Base-by-base conservation (phyloP, 2,888 invertebrate genomes). In the Sepioteuthis lessoniana region DNA sequence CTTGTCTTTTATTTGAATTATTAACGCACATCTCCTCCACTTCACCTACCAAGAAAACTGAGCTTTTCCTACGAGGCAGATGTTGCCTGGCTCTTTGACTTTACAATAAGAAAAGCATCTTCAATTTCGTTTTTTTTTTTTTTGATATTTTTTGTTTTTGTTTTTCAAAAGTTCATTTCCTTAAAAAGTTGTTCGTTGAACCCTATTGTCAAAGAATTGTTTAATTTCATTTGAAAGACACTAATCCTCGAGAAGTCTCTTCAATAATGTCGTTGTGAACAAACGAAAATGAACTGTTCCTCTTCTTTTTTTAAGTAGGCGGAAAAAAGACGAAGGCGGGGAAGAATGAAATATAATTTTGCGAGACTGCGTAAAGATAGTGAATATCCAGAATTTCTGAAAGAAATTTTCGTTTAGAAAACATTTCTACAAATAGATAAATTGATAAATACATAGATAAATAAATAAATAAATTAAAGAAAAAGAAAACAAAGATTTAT, bases 151-250 rank as follows among this genome's bases (percentile, higher is more conserved):
- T 76, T 76, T n/a, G n/a, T 35, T n/a, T 4, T 76, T 76, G n/a
- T n/a, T n/a, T n/a, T 76, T 76, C 0, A n/a, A n/a, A 76, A 76
- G 76, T 76, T 76, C 76, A 76, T 76, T 76, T 76, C 76, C 76
- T 76, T 76, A 35, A 76, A 76, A 76, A 76, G 76, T 76, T 35
- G n/a, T 76, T 35, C 76, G 76, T 76, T 76, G 76, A 76, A 76
- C 76, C n/a, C 76, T 76, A 76, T 76, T 76, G 76, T 76, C 76
- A 76, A 35, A n/a, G 76, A 76, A 76, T 76, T 76, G 76, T 76
- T 76, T n/a, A 76, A 76, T 76, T n/a, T 76, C n/a, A 76, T 76
- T 35, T 16, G 35, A 76, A 76, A 76, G 76, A 76, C 76, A 76
- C n/a, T 76, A 76, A 76, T 76, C 76, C 19, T n/a, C 10, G 2